A percentile compares a stretch with the other conserved stretches of the same genome.
These are phyloP conservation scores for Trachythela sp. DNA, from an alignment of 64 coral and sea anemone species.

Conservation along the genomic window DNA sequence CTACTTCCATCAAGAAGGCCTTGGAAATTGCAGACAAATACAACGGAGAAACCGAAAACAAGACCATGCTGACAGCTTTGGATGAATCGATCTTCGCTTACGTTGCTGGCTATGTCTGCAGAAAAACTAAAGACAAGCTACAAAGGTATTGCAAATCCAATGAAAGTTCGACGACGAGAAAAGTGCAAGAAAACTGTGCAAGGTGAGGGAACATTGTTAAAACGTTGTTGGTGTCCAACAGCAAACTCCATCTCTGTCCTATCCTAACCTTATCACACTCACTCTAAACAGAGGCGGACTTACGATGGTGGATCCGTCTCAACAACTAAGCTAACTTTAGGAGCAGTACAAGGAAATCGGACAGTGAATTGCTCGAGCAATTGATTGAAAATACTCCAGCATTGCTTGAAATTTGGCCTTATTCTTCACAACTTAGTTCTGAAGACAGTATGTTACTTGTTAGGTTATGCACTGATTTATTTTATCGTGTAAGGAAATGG, in stretches of 20 bases:
- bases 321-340: background rate
- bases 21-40: background rate
- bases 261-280: background rate
- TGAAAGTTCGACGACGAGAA: background rate
- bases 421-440: background rate
- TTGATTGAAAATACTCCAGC: conserved; percentile 10
- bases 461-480: background rate
- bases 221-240: background rate
- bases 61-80: background rate
- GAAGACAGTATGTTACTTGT: conserved; percentile 8
- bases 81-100: background rate
- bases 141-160: background rate
- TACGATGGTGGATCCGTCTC: background rate
- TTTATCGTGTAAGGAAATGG: conserved; percentile 11
- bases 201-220: background rate
- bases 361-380: conserved; percentile 22
- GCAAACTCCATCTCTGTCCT: background rate
- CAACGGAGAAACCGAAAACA: background rate
- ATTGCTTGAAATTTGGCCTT: conserved; percentile 19
- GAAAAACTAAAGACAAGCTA: conserved; percentile 21
- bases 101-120: conserved; percentile 22
- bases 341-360: background rate
- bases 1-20: background rate
- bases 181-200: background rate
- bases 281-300: background rate